Evolutionary conservation across 2,113 vertebrate genomes (phyloP), one percentile per base, ranked within the genome.

Genomic region (Sylvilagus bachmani): DNA sequence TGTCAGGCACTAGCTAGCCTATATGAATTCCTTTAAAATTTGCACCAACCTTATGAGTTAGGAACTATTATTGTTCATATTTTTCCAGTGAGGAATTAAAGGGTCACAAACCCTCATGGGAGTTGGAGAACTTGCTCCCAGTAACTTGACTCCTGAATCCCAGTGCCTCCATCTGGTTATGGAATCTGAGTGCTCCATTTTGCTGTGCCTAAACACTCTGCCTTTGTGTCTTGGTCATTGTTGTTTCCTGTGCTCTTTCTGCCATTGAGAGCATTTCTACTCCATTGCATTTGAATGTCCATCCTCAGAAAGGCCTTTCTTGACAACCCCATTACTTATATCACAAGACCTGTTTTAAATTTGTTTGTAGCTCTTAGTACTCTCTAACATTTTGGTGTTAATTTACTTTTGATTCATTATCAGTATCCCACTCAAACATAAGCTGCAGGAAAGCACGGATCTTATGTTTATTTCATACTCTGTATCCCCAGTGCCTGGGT

Each of bases 131-230:
- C 66, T 21, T 79, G 21, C 31, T 86, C 53, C n/a, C 19, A 21
- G 21, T 38, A 55, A 9, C 27, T 19, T 16, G 71, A 74, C 21
- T 38, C 61, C 53, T 33, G 33, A 49, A n/a, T 44, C 44, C 27
- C 25, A 4, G 31, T n/a, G 38, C 4, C 10, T 0, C 0, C 3
- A 66, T 11, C 36, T 49, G 77, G 53, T 62, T 66, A 11, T 44
- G 2, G 27, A 33, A 22, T 75, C 0, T 13, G 61, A 38, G 74
- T 0, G 1, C 25, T 49, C 24, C 14, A 0, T 53, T 19, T 0
- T 0, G 6, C 33, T 17, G 49, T 64, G 16, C 74, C 29, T 9
- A 49, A 38, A 10, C 10, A 12, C 27, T 19, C 51, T 53, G 33
- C 36, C 14, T 62, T 4, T 25, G 1, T 38, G 27, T 82, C 31